Base-by-base conservation (phyloP, 2,888 invertebrate species). In the Axea sp. region DNA sequence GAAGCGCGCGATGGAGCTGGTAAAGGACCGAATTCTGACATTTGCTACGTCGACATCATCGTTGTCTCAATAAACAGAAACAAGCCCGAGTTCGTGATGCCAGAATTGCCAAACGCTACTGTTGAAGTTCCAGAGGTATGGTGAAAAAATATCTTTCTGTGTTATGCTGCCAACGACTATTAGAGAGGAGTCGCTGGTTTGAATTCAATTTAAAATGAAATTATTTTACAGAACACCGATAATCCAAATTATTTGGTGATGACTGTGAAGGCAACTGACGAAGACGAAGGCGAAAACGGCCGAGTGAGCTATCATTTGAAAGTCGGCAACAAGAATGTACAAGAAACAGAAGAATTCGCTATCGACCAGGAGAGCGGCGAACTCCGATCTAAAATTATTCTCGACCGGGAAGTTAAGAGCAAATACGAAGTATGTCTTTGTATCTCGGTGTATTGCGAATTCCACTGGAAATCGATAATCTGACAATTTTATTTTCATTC, bases 261-360 rank as follows among this genome's bases (percentile, higher is more conserved):
- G 83, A 94, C 93, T 0, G 93, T 96, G 0, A 92, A 93, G 83
- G 97, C 97, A 0, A 90, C 90, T 0, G 97, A 97, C 83, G 91
- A 92, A 76, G 96, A 97, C 83, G 89, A 91, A 0, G 96, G 95
- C 0, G 93, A 94, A 76, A 96, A 95, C 86, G 96, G 96, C 0
- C 90, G 92, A 51, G 90, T 97, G 0, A 93, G 94, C 0, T 97
- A 97, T 88, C 94, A 93, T 84, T 89, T 96, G 68, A 95, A 95
- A 88, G 92, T 94, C 30, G 91, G 92, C 76, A 93, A 94, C 81
- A 90, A 91, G 78, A 93, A 95, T 79, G 91, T 93, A 0, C 93
- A 93, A 73, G 93, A 94, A 85, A 96, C 96, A 0, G 90, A 91
- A 5, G 95, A 96, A 85, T 97, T 97, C 86, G 90, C 90, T 17